A percentile compares a stretch with the other conserved stretches of the same genome.
Evolutionary conservation across 1,140 invertebrate genomes (phyloP).

Genomic region (Drosophila tani): DNA sequence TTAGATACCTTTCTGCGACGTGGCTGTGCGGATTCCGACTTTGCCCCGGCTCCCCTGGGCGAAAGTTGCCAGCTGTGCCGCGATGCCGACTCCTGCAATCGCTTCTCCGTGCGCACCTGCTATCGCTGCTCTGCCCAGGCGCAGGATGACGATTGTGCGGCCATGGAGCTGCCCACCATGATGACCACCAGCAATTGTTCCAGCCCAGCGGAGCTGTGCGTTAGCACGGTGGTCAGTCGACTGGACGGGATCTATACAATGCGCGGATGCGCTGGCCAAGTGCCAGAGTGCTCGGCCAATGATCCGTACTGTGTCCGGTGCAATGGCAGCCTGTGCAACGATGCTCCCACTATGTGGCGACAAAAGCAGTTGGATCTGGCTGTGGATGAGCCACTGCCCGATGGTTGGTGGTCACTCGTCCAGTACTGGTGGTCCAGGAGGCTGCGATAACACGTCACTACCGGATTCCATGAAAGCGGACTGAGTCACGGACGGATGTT

Average conservation of each 20-base stretch:
- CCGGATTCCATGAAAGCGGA: background rate
- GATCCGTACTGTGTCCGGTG: slow-evolving; percentile 78
- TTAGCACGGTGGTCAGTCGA: slow-evolving; percentile 67
- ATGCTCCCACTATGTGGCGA: slow-evolving; percentile 56
- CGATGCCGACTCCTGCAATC: slow-evolving; percentile 65
- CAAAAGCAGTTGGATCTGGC: slow-evolving; percentile 5
- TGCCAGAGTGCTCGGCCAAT: slow-evolving; percentile 67
- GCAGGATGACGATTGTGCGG: slow-evolving; percentile 55
- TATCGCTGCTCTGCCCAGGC: slow-evolving; percentile 72
- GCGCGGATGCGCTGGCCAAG: slow-evolving; percentile 66
- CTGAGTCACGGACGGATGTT: background rate
- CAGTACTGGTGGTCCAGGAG: slow-evolving; percentile 37
- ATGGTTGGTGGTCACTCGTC: slow-evolving; percentile 15
- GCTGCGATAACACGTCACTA: slow-evolving; percentile 6
- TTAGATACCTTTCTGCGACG: slow-evolving; percentile 61
- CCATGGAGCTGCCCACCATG: slow-evolving; percentile 29
- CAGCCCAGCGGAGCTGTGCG: slow-evolving; percentile 59
- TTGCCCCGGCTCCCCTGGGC: slow-evolving; percentile 4
- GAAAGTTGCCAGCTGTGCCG: slow-evolving; percentile 71
- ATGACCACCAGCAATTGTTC: slow-evolving; percentile 63
- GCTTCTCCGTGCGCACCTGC: slow-evolving; percentile 64
- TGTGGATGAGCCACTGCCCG: background rate
- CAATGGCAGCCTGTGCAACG: slow-evolving; percentile 75
- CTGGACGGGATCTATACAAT: slow-evolving; percentile 66
- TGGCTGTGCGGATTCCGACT: slow-evolving; percentile 63